Conservation (phyloP, 1,140 invertebrate species). For the Liolophura sinensis region DNA sequence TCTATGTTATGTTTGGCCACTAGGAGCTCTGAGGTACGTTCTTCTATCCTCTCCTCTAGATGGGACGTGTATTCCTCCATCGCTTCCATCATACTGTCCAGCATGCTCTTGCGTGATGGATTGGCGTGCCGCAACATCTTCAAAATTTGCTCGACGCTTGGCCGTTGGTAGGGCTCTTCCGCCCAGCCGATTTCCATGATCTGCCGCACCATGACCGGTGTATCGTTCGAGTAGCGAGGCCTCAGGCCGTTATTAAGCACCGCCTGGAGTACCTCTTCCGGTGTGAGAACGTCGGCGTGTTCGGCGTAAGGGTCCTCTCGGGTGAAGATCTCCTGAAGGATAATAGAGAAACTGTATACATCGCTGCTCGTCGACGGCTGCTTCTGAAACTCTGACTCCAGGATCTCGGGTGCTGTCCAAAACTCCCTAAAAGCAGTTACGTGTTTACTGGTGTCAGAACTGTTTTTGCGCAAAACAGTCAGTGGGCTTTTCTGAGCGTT, state of each 20-base stretch:
- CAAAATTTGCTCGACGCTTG: slow-evolving; percentile 24
- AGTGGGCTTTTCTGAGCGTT: slow-evolving; percentile 8
- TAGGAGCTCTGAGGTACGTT: slow-evolving; percentile 14
- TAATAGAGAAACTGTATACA: slow-evolving; percentile 38
- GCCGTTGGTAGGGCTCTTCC: slow-evolving; percentile 20
- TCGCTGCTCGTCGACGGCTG: slow-evolving; percentile 16
- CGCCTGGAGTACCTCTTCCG: slow-evolving; percentile 25
- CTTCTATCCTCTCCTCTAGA: slow-evolving; percentile 28
- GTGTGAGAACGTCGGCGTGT: slow-evolving; percentile 18
- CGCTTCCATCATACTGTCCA: slow-evolving; percentile 41
- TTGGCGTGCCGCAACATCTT: slow-evolving; percentile 15
- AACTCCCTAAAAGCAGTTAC: slow-evolving; percentile 20
- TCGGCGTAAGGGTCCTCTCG: slow-evolving; percentile 34
- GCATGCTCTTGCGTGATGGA: slow-evolving; percentile 20
- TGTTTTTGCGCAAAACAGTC: background rate
- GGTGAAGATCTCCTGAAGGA: slow-evolving; percentile 38
- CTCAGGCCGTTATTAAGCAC: slow-evolving; percentile 27
- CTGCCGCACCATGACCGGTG: slow-evolving; percentile 19
- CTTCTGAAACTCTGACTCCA: slow-evolving; percentile 18
- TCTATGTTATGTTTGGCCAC: slow-evolving; percentile 20
- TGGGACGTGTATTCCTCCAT: slow-evolving; percentile 37
- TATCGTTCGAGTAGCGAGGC: slow-evolving; percentile 21
- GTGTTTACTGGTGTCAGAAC: slow-evolving; percentile 10
- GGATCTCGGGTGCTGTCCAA: slow-evolving; percentile 40
- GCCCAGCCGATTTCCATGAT: slow-evolving; percentile 40